Evolutionary conservation across 2,888 invertebrate genomes (phyloP), one percentile per base, ranked within the genome.

Genomic region (Drosophila mayaguana): DNA sequence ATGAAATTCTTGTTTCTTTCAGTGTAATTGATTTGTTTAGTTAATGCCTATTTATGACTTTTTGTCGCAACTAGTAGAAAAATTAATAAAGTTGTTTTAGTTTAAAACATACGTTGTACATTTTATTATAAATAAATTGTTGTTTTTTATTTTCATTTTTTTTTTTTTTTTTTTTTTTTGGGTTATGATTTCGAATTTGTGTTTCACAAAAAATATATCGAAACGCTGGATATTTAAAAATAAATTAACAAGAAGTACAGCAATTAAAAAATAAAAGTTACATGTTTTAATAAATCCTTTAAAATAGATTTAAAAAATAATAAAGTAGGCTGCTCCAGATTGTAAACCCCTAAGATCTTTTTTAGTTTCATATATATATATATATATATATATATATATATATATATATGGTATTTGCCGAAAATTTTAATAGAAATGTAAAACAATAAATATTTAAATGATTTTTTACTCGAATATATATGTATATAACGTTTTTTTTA

Each of bases 31-130:
- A 80, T 59, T 50, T 50, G 50, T 83, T 72, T 59, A 78, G 67
- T 61, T 83, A 54, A 82, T 78, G 78, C 84, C 72, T 82, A 83
- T 80, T 87, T 83, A 89, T 83, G 90, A 88, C 90, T 83, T 83
- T 83, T 82, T 89, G 67, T 83, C 87, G 89, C 89, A 82, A 89
- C 78, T 85, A 85, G 66, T 82, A 72, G 75, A 83, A 86, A 73
- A 85, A 60, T 75, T 40, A 75, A 76, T 67, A 59, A 59, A 71
- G 36, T 67, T 56, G 53, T 74, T 74, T 74, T 69, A 67, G 59
- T 75, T 80, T 54, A 80, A 87, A 83, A 80, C 63, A 87, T 80
- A 80, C 81, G 81, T 87, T 81, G 62, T 84, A 81, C 57, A 69
- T 68, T 75, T 87, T 64, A 40, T 67, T 68, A 80, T 85, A 79